Conservation (phyloP, 1,140 invertebrate species). For the Harpegnathos saltator region DNA sequence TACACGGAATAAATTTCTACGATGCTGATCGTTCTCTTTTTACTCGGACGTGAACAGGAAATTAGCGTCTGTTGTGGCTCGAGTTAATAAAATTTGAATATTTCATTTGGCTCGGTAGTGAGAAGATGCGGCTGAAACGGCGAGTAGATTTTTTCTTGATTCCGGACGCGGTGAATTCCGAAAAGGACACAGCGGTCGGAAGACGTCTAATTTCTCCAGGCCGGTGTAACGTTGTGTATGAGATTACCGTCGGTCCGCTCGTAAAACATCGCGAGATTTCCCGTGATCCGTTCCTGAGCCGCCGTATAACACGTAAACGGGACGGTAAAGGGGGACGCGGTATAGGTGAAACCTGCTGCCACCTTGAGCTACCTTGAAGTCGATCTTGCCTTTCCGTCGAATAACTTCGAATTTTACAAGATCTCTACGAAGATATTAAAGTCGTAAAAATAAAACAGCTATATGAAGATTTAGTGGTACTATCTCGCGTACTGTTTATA, state of each 20-base stretch:
- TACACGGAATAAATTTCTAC: not conserved
- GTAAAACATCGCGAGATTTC: conserved; percentile 69
- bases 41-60: not conserved
- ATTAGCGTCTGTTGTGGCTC: too few species aligned
- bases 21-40: not conserved
- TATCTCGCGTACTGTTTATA: not conserved
- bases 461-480: not conserved
- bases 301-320: conserved; percentile 55
- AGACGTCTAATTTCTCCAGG: conserved; percentile 41
- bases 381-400: conserved; percentile 3
- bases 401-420: conserved; percentile 11
- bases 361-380: conserved; percentile 31
- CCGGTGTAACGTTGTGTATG: conserved; percentile 32
- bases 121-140: too few species aligned
- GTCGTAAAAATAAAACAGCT: not conserved
- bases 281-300: conserved; percentile 63
- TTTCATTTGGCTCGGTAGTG: too few species aligned
- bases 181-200: conserved; percentile 21
- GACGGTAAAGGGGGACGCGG: not conserved
- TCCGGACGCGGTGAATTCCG: not conserved
- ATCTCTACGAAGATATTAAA: not conserved
- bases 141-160: conserved; percentile 31
- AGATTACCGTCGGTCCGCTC: conserved; percentile 58
- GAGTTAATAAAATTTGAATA: too few species aligned
- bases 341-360: conserved; percentile 32